A percentile compares a stretch with the other conserved stretches of the same genome.
Conservation (phyloP, 2,113 vertebrate species). For the Mormyrus lacerda region DNA sequence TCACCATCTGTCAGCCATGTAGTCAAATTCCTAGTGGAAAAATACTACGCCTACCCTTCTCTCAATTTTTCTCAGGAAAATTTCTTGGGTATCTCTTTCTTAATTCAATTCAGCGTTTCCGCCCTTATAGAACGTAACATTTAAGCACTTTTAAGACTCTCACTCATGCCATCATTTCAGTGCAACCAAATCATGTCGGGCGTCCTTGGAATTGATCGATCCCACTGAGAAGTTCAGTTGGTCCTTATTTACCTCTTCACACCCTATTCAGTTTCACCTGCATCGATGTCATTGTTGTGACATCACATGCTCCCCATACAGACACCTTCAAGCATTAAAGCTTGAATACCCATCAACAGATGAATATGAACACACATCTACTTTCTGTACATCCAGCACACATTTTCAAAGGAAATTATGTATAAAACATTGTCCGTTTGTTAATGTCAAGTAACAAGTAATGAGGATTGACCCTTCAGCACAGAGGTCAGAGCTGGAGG, state of each 20-base stretch:
- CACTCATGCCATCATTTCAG: not conserved
- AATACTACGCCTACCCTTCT: not conserved
- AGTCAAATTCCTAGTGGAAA: not conserved
- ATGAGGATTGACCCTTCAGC: not conserved
- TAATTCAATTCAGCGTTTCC: not conserved
- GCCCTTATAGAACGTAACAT: not conserved
- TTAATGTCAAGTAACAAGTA: not conserved
- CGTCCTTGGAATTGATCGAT: not conserved
- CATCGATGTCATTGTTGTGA: not conserved
- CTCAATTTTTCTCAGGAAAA: not conserved
- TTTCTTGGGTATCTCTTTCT: not conserved
- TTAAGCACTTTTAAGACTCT: not conserved
- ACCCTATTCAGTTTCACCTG: not conserved
- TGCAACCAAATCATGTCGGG: not conserved
- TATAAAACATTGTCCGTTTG: not conserved
- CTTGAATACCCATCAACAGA: not conserved
- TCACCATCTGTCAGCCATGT: not conserved
- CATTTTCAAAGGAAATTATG: not conserved
- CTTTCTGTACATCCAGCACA: not conserved
- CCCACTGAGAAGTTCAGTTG: not conserved
- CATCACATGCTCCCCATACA: not conserved
- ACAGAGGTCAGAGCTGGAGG: not conserved
- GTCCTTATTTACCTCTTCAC: not conserved
- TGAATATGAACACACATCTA: not conserved
- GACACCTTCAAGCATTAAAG: not conserved